Evolutionary conservation across 2,113 vertebrate species (phyloP).

Genomic region (Oenanthe melanoleuca): DNA sequence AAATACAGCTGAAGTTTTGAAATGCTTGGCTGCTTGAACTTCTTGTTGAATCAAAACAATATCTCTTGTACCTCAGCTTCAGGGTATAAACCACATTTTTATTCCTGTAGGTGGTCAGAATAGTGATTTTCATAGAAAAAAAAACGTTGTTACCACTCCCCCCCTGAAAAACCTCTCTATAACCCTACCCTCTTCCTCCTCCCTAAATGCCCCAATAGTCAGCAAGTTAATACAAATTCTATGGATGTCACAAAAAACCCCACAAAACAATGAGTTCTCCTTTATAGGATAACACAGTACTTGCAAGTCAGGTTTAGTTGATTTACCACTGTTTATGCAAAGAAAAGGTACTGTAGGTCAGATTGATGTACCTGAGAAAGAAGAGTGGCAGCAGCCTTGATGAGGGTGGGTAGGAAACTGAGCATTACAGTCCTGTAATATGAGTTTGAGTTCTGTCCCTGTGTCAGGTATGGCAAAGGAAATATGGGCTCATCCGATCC

Average conservation of each 20-base stretch:
- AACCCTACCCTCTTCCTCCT: rapidly evolving
- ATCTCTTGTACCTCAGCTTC: not conserved
- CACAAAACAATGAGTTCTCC: rapidly evolving
- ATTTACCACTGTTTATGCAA: not conserved
- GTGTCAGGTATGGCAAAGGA: not conserved
- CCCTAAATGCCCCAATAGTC: rapidly evolving
- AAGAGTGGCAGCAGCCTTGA: not conserved
- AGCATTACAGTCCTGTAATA: not conserved
- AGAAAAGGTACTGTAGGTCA: not conserved
- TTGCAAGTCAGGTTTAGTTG: not conserved
- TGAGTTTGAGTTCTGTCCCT: not conserved
- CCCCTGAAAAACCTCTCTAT: rapidly evolving
- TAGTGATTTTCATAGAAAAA: not conserved
- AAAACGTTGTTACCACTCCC: rapidly evolving
- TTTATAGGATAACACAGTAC: not conserved
- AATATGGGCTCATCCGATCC: not conserved
- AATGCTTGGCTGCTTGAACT: not conserved
- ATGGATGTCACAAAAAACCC: not conserved
- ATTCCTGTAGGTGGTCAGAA: not conserved
- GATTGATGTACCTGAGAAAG: not conserved
- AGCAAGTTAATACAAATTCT: not conserved
- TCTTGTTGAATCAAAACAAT: not conserved
- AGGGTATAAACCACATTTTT: not conserved
- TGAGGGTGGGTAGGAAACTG: not conserved
- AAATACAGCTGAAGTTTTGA: not conserved